A percentile compares a stretch with the other conserved stretches of the same genome.
These are phyloP conservation scores for Rhegmatorhina hoffmannsi DNA, from an alignment of 2,113 vertebrate species.

Conservation along the genomic window DNA sequence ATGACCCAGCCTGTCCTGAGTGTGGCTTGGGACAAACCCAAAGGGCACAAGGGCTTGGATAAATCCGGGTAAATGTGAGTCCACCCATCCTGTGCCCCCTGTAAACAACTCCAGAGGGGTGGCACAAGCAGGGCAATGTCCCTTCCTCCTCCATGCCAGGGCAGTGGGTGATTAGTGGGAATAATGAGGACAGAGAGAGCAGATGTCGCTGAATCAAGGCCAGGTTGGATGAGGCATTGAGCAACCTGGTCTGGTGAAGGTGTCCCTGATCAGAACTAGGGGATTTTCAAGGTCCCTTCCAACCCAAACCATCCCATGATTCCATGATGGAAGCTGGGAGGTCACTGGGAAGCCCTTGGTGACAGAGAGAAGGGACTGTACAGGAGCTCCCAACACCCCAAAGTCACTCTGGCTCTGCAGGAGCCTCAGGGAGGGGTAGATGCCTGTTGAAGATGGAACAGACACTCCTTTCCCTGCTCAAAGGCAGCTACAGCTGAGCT, in stretches of 20 bases:
- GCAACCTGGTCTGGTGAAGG: not conserved
- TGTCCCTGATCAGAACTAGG: not conserved
- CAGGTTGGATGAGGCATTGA: not conserved
- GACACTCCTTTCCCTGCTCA: not conserved
- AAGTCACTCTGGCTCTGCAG: not conserved
- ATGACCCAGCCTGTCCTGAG: not conserved
- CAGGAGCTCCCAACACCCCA: not conserved
- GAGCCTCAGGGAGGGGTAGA: not conserved
- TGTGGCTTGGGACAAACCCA: not conserved
- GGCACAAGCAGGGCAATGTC: not conserved
- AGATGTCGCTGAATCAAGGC: not conserved
- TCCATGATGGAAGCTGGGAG: not conserved
- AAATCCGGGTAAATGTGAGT: not conserved
- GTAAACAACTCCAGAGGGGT: not conserved
- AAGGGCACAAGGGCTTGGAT: fast-evolving
- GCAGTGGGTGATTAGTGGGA: not conserved
- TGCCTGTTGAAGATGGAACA: not conserved
- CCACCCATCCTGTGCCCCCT: not conserved
- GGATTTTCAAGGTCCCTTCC: not conserved
- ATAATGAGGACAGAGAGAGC: not conserved
- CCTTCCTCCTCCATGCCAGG: not conserved
- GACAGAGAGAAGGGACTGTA: not conserved
- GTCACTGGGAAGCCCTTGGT: not conserved
- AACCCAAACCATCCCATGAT: not conserved
- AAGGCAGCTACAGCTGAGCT: not conserved